Evolutionary conservation across 2,113 vertebrate genomes (phyloP).

Genomic region (Dromas ardeola): DNA sequence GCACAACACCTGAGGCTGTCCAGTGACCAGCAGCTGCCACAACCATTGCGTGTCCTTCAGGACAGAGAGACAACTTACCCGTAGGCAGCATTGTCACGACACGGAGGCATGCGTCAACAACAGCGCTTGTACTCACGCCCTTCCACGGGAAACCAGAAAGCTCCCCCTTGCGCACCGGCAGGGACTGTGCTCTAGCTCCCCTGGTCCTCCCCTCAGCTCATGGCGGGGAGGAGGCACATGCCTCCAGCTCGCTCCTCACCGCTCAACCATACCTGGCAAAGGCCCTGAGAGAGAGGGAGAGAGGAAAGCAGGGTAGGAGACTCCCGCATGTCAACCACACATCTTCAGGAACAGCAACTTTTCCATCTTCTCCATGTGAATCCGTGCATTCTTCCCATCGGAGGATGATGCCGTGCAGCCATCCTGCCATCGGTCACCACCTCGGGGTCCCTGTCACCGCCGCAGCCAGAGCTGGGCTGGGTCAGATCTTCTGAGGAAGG

Average conservation of each 20-base stretch:
- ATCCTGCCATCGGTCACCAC: not conserved
- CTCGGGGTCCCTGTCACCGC: not conserved
- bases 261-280: constrained; percentile 44
- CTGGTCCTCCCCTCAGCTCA: constrained; percentile 54
- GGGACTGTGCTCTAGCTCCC: constrained; percentile 25
- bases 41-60: not conserved
- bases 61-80: constrained; percentile 47
- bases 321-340: not conserved
- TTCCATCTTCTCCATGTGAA: not conserved
- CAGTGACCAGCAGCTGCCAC: not conserved
- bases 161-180: not conserved
- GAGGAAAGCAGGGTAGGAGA: constrained; percentile 63
- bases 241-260: constrained; percentile 55
- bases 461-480: not conserved
- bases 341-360: not conserved
- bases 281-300: constrained; percentile 65
- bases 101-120: not conserved
- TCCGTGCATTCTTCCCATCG: rapidly evolving
- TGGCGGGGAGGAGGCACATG: constrained; percentile 27
- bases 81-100: not conserved
- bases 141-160: constrained; percentile 36
- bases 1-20: not conserved
- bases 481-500: not conserved
- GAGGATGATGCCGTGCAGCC: not conserved
- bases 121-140: constrained; percentile 49